Evolutionary conservation across 2,797 vertebrate genomes (phyloP).

Genomic region (Aythya fuligula): DNA sequence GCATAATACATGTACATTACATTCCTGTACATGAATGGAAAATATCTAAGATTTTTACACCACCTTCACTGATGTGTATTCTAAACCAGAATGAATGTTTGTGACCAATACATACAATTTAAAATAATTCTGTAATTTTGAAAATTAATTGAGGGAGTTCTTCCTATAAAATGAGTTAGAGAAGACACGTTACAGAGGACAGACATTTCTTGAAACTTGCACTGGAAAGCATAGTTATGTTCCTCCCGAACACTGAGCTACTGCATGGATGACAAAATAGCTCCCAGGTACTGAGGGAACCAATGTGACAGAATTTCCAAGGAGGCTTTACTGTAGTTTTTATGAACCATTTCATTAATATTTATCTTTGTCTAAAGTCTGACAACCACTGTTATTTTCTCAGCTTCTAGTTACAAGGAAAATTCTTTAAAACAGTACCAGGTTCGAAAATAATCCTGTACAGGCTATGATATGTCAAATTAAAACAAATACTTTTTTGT

Average conservation of each 20-base stretch:
- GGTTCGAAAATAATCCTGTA: background rate
- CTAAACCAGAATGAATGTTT: background rate
- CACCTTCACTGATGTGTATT: background rate
- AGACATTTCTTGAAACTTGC: background rate
- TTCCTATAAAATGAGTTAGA: background rate
- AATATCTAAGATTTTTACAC: background rate
- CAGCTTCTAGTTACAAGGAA: background rate
- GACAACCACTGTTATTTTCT: background rate
- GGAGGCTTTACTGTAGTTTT: background rate
- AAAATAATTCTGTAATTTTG: background rate
- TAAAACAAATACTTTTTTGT: background rate
- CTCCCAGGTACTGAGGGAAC: background rate
- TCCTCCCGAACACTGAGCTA: background rate
- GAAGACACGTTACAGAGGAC: background rate
- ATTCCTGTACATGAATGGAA: background rate
- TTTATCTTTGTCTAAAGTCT: background rate
- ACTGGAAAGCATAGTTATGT: background rate
- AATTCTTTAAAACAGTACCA: background rate
- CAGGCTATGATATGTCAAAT: background rate
- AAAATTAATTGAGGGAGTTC: background rate
- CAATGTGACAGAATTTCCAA: background rate
- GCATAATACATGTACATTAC: background rate
- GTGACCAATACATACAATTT: background rate
- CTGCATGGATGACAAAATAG: background rate
- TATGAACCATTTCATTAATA: conserved; percentile 3